phyloP scores from a whole-genome alignment of 2,113 vertebrate genomes.

The Bos indicus region DNA sequence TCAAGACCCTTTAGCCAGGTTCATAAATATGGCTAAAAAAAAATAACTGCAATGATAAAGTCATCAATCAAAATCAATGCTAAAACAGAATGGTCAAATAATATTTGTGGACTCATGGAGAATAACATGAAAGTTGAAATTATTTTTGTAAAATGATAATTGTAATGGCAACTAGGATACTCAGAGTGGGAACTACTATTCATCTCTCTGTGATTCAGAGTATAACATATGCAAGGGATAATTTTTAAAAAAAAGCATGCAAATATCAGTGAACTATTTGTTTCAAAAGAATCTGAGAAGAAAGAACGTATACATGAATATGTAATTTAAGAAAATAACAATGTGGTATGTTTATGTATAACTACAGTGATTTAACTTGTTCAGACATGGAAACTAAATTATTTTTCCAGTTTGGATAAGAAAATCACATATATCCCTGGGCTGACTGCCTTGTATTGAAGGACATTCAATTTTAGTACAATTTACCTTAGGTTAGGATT shows the following conservation, averaged over 20 bases:
- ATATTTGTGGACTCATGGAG: slow-evolving; percentile 64
- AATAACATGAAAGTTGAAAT: slow-evolving; percentile 67
- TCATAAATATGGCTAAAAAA: slow-evolving; percentile 69
- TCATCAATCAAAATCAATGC: slow-evolving; percentile 68
- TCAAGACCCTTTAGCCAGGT: slow-evolving; percentile 52
- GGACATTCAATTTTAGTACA: slow-evolving; percentile 20
- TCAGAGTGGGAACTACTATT: slow-evolving; percentile 5
- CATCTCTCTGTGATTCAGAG: slow-evolving; percentile 54
- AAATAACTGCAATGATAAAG: slow-evolving; percentile 58
- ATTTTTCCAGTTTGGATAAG: not conserved
- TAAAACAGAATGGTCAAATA: slow-evolving; percentile 71
- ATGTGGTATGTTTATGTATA: not conserved
- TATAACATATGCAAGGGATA: slow-evolving; percentile 20
- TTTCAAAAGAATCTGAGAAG: slow-evolving; percentile 48
- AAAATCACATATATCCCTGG: not conserved
- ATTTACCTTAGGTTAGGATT: slow-evolving; percentile 5
- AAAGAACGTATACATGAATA: not conserved
- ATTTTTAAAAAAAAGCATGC: not conserved
- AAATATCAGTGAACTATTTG: slow-evolving; percentile 65
- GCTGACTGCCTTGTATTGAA: not conserved
- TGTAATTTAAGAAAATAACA: not conserved
- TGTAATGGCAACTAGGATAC: slow-evolving; percentile 62
- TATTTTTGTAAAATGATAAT: slow-evolving; percentile 55
- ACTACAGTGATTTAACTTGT: not conserved
- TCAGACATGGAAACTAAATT: not conserved